Base-by-base conservation (phyloP, 2,888 invertebrate species). In the Gastrophysa polygoni region DNA sequence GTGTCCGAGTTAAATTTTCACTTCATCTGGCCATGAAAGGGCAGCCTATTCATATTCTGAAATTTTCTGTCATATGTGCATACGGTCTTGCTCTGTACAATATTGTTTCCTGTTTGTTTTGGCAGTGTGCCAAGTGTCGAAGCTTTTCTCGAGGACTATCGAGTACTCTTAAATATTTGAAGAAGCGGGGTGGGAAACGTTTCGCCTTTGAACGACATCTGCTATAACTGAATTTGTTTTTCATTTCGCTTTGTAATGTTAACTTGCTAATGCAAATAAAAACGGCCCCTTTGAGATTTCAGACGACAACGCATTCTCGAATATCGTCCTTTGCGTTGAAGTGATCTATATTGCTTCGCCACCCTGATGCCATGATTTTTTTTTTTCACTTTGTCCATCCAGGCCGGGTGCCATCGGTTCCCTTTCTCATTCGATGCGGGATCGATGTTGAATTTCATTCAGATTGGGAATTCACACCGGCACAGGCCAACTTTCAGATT, bases 301-400 rank as follows among this genome's bases (percentile, higher is more conserved):
- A 32, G 34, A 32, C 20, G 38, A 38, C 38, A 11, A 16, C 28
- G 17, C 59, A 28, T 54, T 38, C 34, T 59, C 54, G 52, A 59
- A 59, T 59, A 58, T 49, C 48, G 17, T 14, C 48, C 54, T 38
- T 38, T 14, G 14, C 38, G 38, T n/a, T 14, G 54, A 48, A 52
- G 48, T 52, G 47, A 51, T 47, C 48, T 46, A 59, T 24, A 55
- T 32, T 14, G 48, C 52, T 54, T 38, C 14, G 46, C 21, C 52
- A 54, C 47, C 49, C 54, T 48, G 44, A 55, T 54, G 59, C 21
- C 17, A 59, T 59, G 47, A 59, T 54, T 59, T 59, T 32, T 38
- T 59, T 55, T 32, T 14, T 59, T 59, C n/a, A n/a, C 59, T 59
- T 59, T 59, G 59, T 59, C 59, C 59, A 59, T 54, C 38, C 38